Conservation (phyloP, 2,888 invertebrate species). For the Peribatodes rhomboidaria region DNA sequence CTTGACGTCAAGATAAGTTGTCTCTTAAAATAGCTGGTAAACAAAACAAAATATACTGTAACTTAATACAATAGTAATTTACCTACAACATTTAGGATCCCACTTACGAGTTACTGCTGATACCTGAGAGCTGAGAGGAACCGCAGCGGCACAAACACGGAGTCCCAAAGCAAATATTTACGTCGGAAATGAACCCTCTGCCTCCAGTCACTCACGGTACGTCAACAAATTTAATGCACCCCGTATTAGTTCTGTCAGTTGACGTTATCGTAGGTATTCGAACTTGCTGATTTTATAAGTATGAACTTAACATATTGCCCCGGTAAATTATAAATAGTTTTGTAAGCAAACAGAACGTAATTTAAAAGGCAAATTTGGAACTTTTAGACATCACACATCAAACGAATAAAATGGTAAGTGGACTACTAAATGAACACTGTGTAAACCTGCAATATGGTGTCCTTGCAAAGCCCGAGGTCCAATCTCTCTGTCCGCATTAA, state of each 20-base stretch:
- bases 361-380: background rate
- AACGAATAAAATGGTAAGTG: no score
- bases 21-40: background rate
- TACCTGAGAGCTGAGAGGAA: slow-evolving; percentile 21
- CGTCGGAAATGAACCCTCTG: slow-evolving; percentile 32
- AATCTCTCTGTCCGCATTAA: slow-evolving; percentile 14
- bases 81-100: background rate
- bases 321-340: no score
- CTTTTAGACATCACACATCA: no score
- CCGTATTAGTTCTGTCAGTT: slow-evolving; percentile 18
- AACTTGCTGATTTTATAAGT: no score
- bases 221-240: slow-evolving; percentile 34
- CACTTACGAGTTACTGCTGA: slow-evolving; percentile 2
- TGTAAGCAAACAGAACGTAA: background rate
- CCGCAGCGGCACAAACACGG: slow-evolving; percentile 31
- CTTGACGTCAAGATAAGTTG: no score
- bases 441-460: background rate
- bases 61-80: background rate
- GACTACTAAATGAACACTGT: background rate
- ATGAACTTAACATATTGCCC: no score
- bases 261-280: background rate
- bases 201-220: slow-evolving; percentile 23
- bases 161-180: slow-evolving; percentile 32
- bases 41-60: background rate
- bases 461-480: background rate